Evolutionary conservation across 2,888 invertebrate genomes (phyloP).

Genomic region (Bombylius major): DNA sequence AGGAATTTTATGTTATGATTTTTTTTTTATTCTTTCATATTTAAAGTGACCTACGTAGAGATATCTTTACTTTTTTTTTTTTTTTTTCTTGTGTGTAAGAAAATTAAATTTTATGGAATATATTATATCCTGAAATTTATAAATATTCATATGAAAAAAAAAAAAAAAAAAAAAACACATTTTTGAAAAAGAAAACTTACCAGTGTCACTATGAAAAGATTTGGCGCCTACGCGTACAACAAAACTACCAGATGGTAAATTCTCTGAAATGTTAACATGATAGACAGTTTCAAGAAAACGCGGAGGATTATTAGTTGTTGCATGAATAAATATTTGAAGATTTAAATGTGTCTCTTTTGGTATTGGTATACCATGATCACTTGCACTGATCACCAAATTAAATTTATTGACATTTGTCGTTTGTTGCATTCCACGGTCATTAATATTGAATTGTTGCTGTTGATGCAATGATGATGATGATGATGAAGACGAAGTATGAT

Average conservation of each 20-base stretch:
- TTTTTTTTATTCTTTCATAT: no score
- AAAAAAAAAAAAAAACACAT: no score
- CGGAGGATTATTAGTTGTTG: constrained; percentile 69
- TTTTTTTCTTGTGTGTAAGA: no score
- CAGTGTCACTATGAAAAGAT: constrained; percentile 52
- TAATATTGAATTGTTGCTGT: constrained; percentile 6
- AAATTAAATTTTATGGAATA: no score
- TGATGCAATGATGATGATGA: constrained; percentile 13
- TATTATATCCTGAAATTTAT: no score
- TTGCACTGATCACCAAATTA: constrained; percentile 70
- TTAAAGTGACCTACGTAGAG: no score
- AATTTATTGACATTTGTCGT: constrained; percentile 34
- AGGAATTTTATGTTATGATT: no score
- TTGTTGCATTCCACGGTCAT: constrained; percentile 23
- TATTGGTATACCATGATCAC: constrained; percentile 69
- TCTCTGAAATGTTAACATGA: constrained; percentile 64
- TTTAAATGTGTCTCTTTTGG: constrained; percentile 55
- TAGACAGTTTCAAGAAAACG: constrained; percentile 66
- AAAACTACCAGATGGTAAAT: constrained; percentile 59
- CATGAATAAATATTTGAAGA: constrained; percentile 52
- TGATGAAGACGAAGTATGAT: neutral
- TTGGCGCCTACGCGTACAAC: constrained; percentile 68
- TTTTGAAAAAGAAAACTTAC: constrained; percentile 35
- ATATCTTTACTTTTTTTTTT: no score
- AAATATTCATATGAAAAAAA: no score